These are phyloP conservation scores for Balanococcus diminutus DNA, from an alignment of 2,888 invertebrate species.

Conservation along the genomic window DNA sequence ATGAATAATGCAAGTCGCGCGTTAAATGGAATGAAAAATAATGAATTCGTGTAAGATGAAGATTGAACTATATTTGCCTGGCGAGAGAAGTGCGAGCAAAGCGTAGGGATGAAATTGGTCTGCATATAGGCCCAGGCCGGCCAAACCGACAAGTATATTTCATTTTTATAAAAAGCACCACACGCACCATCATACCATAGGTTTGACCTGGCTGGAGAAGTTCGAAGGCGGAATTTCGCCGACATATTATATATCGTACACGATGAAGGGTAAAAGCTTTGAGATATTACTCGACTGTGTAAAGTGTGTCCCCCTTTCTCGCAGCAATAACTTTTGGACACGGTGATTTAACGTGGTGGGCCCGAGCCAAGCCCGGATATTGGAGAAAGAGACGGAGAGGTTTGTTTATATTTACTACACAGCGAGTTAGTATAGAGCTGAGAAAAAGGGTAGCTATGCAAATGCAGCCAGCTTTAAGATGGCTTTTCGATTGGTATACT, in stretches of 20 bases:
- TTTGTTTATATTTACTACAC: not conserved
- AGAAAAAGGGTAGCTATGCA: not conserved
- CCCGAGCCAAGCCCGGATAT: not conserved
- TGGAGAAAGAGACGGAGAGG: not conserved
- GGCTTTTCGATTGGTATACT: not conserved
- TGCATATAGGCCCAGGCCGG: too few relatives aligned
- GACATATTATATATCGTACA: not conserved
- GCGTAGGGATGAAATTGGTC: not conserved
- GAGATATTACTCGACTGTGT: not conserved
- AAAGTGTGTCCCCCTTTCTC: not conserved
- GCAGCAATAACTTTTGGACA: not conserved
- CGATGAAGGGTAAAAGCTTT: not conserved
- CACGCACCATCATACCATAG: too few relatives aligned
- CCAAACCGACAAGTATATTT: not conserved
- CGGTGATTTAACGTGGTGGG: not conserved
- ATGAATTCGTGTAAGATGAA: not conserved
- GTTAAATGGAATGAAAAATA: slow-evolving; percentile 19
- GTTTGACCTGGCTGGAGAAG: too few relatives aligned
- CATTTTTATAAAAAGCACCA: not conserved
- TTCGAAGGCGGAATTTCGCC: not conserved
- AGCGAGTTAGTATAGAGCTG: not conserved
- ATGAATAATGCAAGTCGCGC: slow-evolving; percentile 19
- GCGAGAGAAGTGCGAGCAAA: not conserved
- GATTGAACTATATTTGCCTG: not conserved
- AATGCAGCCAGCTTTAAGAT: not conserved